Conservation (phyloP, 1,140 invertebrate species). For the Notospermus geniculatus region DNA sequence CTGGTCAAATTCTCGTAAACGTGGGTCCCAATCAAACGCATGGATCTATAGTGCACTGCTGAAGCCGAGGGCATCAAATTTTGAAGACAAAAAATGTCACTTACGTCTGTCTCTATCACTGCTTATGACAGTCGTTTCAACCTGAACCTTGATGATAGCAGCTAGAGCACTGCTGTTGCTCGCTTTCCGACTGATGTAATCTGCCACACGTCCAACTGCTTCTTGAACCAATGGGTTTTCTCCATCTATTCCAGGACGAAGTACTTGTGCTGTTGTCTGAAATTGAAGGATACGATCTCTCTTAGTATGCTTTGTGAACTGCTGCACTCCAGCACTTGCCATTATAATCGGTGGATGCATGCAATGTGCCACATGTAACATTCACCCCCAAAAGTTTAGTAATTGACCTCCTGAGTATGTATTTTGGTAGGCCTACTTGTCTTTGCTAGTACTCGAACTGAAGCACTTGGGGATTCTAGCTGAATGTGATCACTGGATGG, state of each 20-base stretch:
- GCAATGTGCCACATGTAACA: neutral
- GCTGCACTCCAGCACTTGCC: neutral
- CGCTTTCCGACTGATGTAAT: constrained; percentile 66
- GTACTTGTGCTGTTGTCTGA: constrained; percentile 25
- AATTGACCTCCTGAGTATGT: neutral
- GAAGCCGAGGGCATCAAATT: neutral
- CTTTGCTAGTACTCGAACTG: neutral
- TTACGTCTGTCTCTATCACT: neutral
- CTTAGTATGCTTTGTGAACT: no score
- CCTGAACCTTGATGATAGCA: constrained; percentile 76
- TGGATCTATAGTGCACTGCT: no score
- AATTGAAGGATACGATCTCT: constrained; percentile 10
- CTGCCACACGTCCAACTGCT: constrained; percentile 59
- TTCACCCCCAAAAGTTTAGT: neutral
- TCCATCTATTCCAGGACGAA: constrained; percentile 8
- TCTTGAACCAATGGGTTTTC: constrained; percentile 52
- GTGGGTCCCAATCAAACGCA: no score
- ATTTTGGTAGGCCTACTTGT: neutral
- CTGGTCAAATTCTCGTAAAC: no score
- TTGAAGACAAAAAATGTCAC: neutral
- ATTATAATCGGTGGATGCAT: neutral
- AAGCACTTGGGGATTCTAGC: neutral
- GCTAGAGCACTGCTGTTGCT: constrained; percentile 66
- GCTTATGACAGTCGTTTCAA: constrained; percentile 67
- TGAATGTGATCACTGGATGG: neutral